A percentile compares a stretch with the other conserved stretches of the same genome.
These are phyloP conservation scores for Heloderma charlesbogerti DNA, from an alignment of 2,113 vertebrate species.

Conservation along the genomic window DNA sequence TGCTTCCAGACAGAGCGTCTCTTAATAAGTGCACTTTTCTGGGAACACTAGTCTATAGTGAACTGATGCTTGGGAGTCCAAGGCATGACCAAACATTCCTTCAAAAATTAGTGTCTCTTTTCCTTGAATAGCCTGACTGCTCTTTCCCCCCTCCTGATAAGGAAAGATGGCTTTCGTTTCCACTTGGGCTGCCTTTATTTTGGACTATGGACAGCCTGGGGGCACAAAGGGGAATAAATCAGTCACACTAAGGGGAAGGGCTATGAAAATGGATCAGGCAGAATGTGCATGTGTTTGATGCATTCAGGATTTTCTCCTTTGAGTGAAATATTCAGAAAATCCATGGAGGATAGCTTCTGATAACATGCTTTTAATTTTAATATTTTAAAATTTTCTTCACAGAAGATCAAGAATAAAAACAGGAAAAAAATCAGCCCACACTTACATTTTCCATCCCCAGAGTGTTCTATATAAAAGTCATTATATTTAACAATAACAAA, in stretches of 20 bases:
- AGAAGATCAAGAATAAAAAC: neutral
- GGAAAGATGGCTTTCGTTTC: slow-evolving; percentile 22
- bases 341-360: slow-evolving; percentile 48
- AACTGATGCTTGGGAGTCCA: slow-evolving; percentile 51
- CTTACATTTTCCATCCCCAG: neutral
- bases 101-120: slow-evolving; percentile 28
- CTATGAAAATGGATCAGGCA: slow-evolving; percentile 69
- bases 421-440: neutral
- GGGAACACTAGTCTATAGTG: slow-evolving; percentile 29
- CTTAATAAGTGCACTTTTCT: slow-evolving; percentile 39
- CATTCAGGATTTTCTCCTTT: slow-evolving; percentile 53
- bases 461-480: neutral
- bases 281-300: slow-evolving; percentile 47
- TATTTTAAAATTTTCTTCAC: neutral
- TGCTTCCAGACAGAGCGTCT: slow-evolving; percentile 40
- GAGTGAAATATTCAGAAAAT: slow-evolving; percentile 60
- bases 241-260: slow-evolving; percentile 64
- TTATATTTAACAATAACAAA: neutral
- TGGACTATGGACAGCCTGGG: slow-evolving; percentile 68
- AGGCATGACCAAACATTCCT: slow-evolving; percentile 41
- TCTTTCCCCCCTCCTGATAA: slow-evolving; percentile 1
- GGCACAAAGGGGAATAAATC: slow-evolving; percentile 62
- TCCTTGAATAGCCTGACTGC: slow-evolving; percentile 16
- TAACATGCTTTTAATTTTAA: slow-evolving; percentile 48
- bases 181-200: slow-evolving; percentile 67